phyloP scores from a whole-genome alignment of 2,113 vertebrate species.

The Caranx ignobilis region DNA sequence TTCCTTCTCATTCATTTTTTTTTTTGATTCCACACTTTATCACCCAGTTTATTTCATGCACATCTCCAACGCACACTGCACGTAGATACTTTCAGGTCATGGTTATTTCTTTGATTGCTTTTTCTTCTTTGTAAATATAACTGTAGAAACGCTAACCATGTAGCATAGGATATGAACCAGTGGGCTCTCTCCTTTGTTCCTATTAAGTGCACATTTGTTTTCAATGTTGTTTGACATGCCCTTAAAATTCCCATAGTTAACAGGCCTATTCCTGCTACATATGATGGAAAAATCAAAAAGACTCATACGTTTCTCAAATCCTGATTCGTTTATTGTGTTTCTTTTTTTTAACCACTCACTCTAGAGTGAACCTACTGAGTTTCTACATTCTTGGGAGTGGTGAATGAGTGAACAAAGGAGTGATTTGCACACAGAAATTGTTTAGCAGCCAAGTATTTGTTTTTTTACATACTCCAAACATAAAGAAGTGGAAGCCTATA shows the following conservation, averaged over 20 bases:
- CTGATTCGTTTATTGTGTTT: too few species aligned
- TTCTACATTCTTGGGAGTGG: not conserved
- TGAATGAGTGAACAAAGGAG: not conserved
- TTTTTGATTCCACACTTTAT: conserved; percentile 14
- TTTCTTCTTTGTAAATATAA: not conserved
- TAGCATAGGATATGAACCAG: conserved; percentile 1
- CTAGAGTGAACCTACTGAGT: not conserved
- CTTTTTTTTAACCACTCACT: not conserved
- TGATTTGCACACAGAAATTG: not conserved
- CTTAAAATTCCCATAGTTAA: not conserved
- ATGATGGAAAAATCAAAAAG: not conserved
- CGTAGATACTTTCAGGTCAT: conserved; percentile 7
- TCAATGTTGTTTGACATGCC: not conserved
- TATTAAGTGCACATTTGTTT: not conserved
- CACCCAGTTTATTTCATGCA: conserved; percentile 18
- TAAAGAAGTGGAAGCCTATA: not conserved
- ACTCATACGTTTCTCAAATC: not conserved
- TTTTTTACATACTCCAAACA: not conserved
- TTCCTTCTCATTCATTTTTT: not conserved
- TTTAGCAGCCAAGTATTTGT: conserved; percentile 4
- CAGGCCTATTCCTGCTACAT: not conserved
- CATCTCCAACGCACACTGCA: not conserved
- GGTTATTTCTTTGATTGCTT: not conserved
- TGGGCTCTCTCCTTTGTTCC: not conserved
- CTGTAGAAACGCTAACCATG: conserved; percentile 1